Percentiles rank a stretch among this genome's conserved stretches.
Evolutionary conservation across 2,888 invertebrate species (phyloP).

Genomic region (Timema cristinae): DNA sequence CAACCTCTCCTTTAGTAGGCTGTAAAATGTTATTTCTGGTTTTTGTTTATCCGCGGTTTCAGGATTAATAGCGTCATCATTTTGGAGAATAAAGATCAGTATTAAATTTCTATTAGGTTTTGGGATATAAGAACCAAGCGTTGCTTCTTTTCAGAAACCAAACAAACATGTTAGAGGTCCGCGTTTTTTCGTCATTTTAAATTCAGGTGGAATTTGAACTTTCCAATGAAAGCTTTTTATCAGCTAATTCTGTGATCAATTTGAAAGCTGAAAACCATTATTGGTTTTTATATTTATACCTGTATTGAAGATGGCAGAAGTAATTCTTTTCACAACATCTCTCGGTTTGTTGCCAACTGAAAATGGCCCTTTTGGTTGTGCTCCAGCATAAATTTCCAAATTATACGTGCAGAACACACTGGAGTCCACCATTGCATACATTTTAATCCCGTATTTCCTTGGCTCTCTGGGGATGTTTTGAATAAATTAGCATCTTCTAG

Average conservation of each 20-base stretch:
- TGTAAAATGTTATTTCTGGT: too few species aligned
- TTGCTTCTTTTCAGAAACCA: too few species aligned
- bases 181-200: too few species aligned
- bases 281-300: not conserved
- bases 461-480: conserved; percentile 6
- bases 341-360: not conserved
- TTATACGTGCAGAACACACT: not conserved
- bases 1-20: too few species aligned
- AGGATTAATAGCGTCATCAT: too few species aligned
- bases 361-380: not conserved
- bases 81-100: too few species aligned
- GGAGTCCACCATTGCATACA: not conserved
- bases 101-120: too few species aligned
- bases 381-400: not conserved
- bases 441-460: conserved; percentile 3
- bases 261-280: not conserved
- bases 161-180: too few species aligned
- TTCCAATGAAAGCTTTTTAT: too few species aligned
- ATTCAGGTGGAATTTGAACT: too few species aligned
- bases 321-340: not conserved
- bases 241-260: not conserved
- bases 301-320: not conserved
- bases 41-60: too few species aligned
- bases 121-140: too few species aligned
- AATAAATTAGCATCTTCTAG: conserved; percentile 5